These are phyloP conservation scores for Hololepta plana DNA, from an alignment of 2,888 invertebrate species.

Conservation along the genomic window DNA sequence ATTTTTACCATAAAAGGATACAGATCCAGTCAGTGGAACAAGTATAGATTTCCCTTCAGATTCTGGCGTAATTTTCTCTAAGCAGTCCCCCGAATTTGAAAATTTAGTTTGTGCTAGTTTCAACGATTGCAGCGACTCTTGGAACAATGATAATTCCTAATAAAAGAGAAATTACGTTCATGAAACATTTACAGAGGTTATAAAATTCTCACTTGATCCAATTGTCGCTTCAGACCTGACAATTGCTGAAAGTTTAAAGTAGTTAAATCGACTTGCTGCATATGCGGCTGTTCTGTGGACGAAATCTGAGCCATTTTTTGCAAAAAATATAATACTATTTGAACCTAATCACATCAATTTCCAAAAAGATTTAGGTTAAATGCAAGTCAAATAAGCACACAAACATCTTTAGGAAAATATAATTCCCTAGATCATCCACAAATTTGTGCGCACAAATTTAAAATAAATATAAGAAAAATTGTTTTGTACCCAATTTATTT, in stretches of 20 bases:
- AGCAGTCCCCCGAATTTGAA: conserved; percentile 67
- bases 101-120: conserved; percentile 85
- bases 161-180: conserved; percentile 15
- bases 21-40: conserved; percentile 87
- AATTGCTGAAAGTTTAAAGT: conserved; percentile 67
- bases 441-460: too few relatives aligned
- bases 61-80: conserved; percentile 60
- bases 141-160: conserved; percentile 72
- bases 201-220: conserved; percentile 50
- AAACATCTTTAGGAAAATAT: too few relatives aligned
- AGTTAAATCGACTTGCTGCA: conserved; percentile 64
- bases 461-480: too few relatives aligned
- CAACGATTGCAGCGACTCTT: conserved; percentile 75
- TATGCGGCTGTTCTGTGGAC: conserved; percentile 40
- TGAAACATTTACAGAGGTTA: conserved; percentile 3
- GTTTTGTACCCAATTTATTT: too few relatives aligned
- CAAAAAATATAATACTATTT: too few relatives aligned
- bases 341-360: too few relatives aligned
- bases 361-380: too few relatives aligned
- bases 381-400: too few relatives aligned
- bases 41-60: conserved; percentile 69
- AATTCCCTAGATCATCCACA: too few relatives aligned
- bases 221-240: conserved; percentile 66
- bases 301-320: conserved; percentile 43
- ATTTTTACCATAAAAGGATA: conserved; percentile 26